These are phyloP conservation scores for Azemiops feae DNA, from an alignment of 2,113 vertebrate genomes.

Conservation along the genomic window DNA sequence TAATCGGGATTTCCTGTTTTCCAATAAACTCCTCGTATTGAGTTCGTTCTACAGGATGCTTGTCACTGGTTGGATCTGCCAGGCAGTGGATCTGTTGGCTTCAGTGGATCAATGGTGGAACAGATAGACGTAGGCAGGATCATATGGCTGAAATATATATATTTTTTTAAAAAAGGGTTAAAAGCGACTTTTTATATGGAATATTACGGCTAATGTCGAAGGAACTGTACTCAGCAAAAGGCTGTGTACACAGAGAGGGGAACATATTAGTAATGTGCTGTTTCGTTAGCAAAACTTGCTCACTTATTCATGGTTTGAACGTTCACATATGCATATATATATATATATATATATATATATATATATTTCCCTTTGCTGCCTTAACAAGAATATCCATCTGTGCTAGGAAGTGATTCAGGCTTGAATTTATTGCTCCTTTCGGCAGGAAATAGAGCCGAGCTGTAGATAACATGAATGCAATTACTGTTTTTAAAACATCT, in stretches of 20 bases:
- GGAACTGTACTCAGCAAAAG: neutral
- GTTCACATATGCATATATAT: neutral
- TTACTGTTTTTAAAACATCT: neutral
- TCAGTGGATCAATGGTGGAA: neutral
- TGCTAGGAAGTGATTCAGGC: slow-evolving; percentile 6
- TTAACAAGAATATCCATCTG: neutral
- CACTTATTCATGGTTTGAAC: neutral
- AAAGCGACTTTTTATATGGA: neutral
- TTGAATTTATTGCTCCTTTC: slow-evolving; percentile 12
- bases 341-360: neutral
- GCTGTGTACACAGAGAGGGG: neutral
- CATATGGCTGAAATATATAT: neutral
- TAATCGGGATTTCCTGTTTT: neutral
- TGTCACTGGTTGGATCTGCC: neutral
- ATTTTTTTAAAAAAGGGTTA: neutral
- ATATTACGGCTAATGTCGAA: neutral
- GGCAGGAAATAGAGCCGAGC: slow-evolving; percentile 6
- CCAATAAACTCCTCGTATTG: neutral
- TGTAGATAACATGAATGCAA: neutral
- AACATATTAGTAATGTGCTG: neutral
- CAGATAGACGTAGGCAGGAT: neutral
- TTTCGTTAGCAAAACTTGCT: neutral
- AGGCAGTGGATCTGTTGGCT: neutral
- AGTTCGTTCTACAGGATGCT: neutral
- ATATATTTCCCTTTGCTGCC: neutral